Evolutionary conservation across 1,140 invertebrate genomes (phyloP), one percentile per base, ranked within the genome.

Genomic region (Ditylenchus dipsaci): DNA sequence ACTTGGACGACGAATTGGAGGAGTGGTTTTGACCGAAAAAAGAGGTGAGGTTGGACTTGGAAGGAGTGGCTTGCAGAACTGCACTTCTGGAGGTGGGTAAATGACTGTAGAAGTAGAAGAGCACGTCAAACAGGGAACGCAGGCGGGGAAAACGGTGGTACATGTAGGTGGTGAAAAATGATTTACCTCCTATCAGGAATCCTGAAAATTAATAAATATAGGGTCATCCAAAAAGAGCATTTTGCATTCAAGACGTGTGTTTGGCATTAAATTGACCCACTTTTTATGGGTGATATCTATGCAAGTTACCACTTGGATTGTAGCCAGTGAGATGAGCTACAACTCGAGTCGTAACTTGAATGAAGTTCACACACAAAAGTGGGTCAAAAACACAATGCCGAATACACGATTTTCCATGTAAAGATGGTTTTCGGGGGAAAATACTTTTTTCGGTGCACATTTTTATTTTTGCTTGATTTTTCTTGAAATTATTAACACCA

Each of bases 101-200:
- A 47, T 74, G 66, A 57, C 70, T 61, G 57, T 78, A 79, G 67
- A 79, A 79, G 56, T 75, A 80, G 30, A 71, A 74, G 45, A 69
- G 65, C 7, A 81, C 74, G 38, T 79, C 78, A 27, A 79, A 73
- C n/a, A 69, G 26, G 30, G 45, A 45, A 11, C 66, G 49, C 13
- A 81, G 65, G 38, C 58, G 74, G 7, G 78, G 78, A 56, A 81
- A 79, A 13, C 74, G 63, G 45, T 79, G 43, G 65, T 80, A 79
- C 11, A 79, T 59, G 63, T 79, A 79, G 0, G 78, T 74, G 27
- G 73, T 79, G 19, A 81, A 60, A 49, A 79, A 79, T 11, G 73
- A 38, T 15, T 79, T 78, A 7, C 72, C 70, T 1, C 78, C 78
- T 29, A 71, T 30, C 19, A 72, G 68, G 42, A 78, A 49, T 7